phyloP scores from a whole-genome alignment of 1,140 invertebrate genomes.

The Papilio polyxenes region DNA sequence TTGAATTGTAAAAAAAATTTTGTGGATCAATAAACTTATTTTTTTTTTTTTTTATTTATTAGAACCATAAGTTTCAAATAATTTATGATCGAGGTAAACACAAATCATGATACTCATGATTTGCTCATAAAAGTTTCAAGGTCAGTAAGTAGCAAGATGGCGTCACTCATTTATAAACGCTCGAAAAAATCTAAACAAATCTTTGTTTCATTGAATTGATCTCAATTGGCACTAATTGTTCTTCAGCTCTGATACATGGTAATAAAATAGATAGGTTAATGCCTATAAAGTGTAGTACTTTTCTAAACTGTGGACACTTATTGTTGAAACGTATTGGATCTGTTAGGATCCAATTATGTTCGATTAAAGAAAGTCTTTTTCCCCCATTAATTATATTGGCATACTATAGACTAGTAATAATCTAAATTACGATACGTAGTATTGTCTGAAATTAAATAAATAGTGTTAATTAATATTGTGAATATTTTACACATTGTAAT shows the following conservation, averaged over 20 bases:
- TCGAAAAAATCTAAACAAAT: conserved; percentile 17
- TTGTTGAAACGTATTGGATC: background rate
- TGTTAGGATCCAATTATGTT: too few species aligned
- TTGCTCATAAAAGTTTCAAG: conserved; percentile 6
- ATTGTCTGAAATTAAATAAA: too few species aligned
- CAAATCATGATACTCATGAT: background rate
- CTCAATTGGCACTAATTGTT: conserved; percentile 24
- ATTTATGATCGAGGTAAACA: background rate
- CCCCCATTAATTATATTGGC: too few species aligned
- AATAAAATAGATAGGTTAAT: background rate
- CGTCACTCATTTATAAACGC: background rate
- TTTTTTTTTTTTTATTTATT: too few species aligned
- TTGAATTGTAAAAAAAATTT: too few species aligned
- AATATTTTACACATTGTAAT: too few species aligned
- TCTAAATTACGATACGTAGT: too few species aligned
- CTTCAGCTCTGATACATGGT: background rate
- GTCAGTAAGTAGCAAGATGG: background rate
- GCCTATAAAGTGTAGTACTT: background rate
- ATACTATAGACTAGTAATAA: too few species aligned
- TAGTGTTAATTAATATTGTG: too few species aligned
- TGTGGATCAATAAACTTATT: too few species aligned
- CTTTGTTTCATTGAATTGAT: conserved; percentile 17
- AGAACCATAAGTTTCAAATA: background rate
- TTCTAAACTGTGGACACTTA: background rate
- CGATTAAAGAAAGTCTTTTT: too few species aligned